Conservation (phyloP, 2,113 vertebrate species). For the Cyanoderma ruficeps region DNA sequence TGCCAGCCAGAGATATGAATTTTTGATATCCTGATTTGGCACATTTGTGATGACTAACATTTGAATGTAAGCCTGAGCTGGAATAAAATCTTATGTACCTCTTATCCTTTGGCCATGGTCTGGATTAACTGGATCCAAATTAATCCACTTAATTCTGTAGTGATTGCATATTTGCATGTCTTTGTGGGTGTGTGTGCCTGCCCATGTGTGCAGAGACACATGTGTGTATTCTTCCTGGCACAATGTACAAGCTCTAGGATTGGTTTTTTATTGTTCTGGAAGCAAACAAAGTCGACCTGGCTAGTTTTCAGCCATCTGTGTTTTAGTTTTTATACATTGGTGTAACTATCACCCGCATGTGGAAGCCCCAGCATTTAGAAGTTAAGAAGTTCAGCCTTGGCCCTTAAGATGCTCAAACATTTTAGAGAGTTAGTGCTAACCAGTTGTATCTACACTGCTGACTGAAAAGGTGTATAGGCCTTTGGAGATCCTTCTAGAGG, state of each 20-base stretch:
- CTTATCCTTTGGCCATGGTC: not conserved
- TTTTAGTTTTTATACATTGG: not conserved
- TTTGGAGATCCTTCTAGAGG: not conserved
- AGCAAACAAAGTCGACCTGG: not conserved
- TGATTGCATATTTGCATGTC: not conserved
- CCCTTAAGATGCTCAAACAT: accelerated
- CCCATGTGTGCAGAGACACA: not conserved
- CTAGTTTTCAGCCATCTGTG: not conserved
- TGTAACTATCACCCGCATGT: not conserved
- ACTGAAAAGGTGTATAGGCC: not conserved
- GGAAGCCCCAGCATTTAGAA: not conserved
- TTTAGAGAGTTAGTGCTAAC: not conserved
- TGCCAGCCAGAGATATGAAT: not conserved
- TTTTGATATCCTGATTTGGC: not conserved
- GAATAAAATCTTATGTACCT: not conserved
- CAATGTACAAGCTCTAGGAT: not conserved
- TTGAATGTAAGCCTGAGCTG: not conserved
- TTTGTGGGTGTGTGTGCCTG: accelerated
- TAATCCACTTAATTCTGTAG: not conserved
- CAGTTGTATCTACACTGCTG: not conserved
- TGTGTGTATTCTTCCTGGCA: not conserved
- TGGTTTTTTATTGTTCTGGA: not conserved
- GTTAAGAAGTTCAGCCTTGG: not conserved
- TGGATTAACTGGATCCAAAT: not conserved
- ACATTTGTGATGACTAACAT: not conserved